Conservation (phyloP, 2,888 invertebrate species). For the Epirrhoe alternata region DNA sequence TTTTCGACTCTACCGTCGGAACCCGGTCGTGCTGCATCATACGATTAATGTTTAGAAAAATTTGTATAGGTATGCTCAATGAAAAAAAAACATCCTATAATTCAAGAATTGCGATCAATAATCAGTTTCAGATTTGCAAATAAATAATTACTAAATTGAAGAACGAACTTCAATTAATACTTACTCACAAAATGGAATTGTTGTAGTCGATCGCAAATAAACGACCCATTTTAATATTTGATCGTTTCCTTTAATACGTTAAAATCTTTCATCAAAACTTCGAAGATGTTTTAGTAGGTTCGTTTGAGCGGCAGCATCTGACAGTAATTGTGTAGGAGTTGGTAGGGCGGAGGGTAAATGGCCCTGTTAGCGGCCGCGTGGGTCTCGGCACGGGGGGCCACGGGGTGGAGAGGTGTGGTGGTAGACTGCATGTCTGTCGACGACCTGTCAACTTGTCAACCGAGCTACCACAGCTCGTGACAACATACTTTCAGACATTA, state of each 20-base stretch:
- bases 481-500: slow-evolving; percentile 27
- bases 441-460: slow-evolving; percentile 42
- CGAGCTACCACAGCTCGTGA: slow-evolving; percentile 22
- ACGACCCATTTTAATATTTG: slow-evolving; percentile 36
- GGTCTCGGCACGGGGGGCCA: slow-evolving; percentile 13
- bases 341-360: slow-evolving; percentile 59
- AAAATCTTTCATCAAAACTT: slow-evolving; percentile 49
- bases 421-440: slow-evolving; percentile 39
- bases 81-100: too few species aligned
- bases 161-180: neutral
- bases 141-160: neutral
- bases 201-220: slow-evolving; percentile 32
- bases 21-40: neutral
- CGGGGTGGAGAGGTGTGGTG: slow-evolving; percentile 24
- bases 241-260: slow-evolving; percentile 36
- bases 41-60: neutral
- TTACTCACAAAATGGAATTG: slow-evolving; percentile 28
- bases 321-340: slow-evolving; percentile 57
- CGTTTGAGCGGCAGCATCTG: slow-evolving; percentile 48
- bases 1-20: neutral
- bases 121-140: too few species aligned
- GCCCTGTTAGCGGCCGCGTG: slow-evolving; percentile 47
- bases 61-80: too few species aligned
- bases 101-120: too few species aligned
- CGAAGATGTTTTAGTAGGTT: slow-evolving; percentile 46